These are phyloP conservation scores for Oncorhynchus keta DNA, from an alignment of 2,113 vertebrate species.

Conservation along the genomic window DNA sequence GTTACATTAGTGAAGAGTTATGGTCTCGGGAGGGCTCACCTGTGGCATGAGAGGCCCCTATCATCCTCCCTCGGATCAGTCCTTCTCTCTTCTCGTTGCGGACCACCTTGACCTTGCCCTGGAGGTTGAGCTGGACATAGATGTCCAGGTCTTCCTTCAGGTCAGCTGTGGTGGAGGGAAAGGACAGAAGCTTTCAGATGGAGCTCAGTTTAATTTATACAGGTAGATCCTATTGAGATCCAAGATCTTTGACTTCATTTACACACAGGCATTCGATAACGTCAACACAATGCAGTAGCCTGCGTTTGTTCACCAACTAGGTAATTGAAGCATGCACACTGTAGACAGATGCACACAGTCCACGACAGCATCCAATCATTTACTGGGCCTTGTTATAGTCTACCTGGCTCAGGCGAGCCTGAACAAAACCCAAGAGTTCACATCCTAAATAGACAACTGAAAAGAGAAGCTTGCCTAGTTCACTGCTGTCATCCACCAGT, in stretches of 20 bases:
- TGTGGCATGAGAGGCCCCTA: constrained; percentile 90
- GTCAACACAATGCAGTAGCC: neutral
- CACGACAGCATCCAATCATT: neutral
- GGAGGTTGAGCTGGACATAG: constrained; percentile 79
- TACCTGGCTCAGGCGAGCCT: neutral
- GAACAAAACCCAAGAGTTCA: neutral
- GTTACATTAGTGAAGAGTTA: too few relatives aligned
- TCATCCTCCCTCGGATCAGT: constrained; percentile 93
- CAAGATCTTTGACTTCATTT: neutral
- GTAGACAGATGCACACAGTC: neutral
- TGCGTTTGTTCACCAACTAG: neutral
- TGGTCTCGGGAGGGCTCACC: constrained; percentile 65
- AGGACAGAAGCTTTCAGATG: neutral
- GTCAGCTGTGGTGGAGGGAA: constrained; percentile 73
- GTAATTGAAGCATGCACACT: neutral
- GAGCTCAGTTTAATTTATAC: neutral
- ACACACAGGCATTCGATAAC: neutral
- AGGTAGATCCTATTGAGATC: neutral
- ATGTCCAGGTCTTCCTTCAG: constrained; percentile 84
- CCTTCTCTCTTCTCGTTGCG: constrained; percentile 89
- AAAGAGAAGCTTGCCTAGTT: constrained; percentile 78
- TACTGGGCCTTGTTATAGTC: neutral
- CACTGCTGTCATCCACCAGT: constrained; percentile 93
- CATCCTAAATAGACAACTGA: neutral
- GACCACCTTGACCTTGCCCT: constrained; percentile 80